Evolutionary conservation across 1,140 invertebrate species (phyloP).

Genomic region (Trachymyrmex cornetzi): DNA sequence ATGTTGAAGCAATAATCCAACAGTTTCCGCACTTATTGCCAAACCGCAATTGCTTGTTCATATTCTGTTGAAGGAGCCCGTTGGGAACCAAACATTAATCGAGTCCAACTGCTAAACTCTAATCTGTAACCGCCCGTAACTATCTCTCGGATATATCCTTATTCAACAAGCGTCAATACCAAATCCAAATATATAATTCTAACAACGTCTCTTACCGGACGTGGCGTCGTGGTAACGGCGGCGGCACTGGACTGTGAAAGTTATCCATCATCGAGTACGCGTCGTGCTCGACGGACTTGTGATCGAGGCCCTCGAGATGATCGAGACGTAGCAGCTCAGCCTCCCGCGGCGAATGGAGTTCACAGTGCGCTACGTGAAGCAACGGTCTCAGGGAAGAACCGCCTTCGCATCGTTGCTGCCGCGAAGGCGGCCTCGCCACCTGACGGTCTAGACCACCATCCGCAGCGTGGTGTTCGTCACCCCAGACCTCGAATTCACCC

Average conservation of each 20-base stretch:
- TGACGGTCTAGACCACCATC: conserved; percentile 84
- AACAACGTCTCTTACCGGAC: conserved; percentile 82
- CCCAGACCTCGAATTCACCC: conserved; percentile 86
- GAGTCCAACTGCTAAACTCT: not conserved
- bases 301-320: conserved; percentile 83
- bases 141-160: not conserved
- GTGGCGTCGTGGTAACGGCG: conserved; percentile 84
- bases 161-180: not conserved
- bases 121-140: not conserved
- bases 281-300: conserved; percentile 82
- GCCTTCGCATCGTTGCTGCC: conserved; percentile 84
- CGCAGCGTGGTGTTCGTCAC: conserved; percentile 82
- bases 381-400: conserved; percentile 84
- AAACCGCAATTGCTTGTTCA: not conserved
- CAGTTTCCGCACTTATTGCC: not conserved
- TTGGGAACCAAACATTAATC: conserved; percentile 18
- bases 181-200: not conserved
- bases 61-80: not conserved
- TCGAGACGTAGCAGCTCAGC: conserved; percentile 84
- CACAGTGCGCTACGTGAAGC: conserved; percentile 85
- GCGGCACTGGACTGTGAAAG: conserved; percentile 85
- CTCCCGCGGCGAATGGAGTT: conserved; percentile 85
- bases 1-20: not conserved
- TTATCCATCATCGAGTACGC: conserved; percentile 86
- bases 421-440: conserved; percentile 82